Base-by-base conservation (phyloP, 2,797 vertebrate species). In the Ispidina lecontei region DNA sequence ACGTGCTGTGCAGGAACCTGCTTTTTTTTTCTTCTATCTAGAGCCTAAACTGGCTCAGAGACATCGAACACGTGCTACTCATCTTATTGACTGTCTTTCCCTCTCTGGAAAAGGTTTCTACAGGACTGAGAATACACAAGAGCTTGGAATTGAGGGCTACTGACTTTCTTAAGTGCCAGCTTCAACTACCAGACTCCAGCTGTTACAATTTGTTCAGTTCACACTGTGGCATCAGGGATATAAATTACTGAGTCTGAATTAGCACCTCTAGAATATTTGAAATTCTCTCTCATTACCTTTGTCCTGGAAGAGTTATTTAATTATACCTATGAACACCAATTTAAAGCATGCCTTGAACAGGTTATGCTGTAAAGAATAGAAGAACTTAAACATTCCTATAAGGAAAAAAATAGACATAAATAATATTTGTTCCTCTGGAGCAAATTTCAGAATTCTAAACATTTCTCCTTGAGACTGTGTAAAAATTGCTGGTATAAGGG, bases 51-150 rank as follows among this genome's bases (percentile, higher is more conserved):
- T 44, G 31, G 20, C 17, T 82, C 52, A 28, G 29, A 67, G n/a
- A 7, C 33, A 67, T 22, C 0, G 0, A 20, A 16, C 8, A 10
- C 0, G 0, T 49, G 39, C 26, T 59, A 31, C 12, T 8, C 41
- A 49, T 56, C 35, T 60, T 55, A 49, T 11, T 12, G 28, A 14
- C 28, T 2, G 0, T 17, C 29, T 44, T 81, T 62, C 31, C 28
- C 47, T 22, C n/a, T 72, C 20, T 87, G 47, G 55, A 82, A 12
- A 31, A 54, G 16, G 19, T 26, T 67, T 67, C 60, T 82, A 47
- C 47, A 22, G 7, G 35, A 52, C 25, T 52, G 33, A 79, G 37
- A 56, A 26, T 46, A 73, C 2, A 1, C 29, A 14, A 78, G n/a
- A 76, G n/a, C 41, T 37, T 55, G 20, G 31, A 62, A 72, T 22